phyloP scores from a whole-genome alignment of 2,888 invertebrate genomes.

The Polymixis lichenea region DNA sequence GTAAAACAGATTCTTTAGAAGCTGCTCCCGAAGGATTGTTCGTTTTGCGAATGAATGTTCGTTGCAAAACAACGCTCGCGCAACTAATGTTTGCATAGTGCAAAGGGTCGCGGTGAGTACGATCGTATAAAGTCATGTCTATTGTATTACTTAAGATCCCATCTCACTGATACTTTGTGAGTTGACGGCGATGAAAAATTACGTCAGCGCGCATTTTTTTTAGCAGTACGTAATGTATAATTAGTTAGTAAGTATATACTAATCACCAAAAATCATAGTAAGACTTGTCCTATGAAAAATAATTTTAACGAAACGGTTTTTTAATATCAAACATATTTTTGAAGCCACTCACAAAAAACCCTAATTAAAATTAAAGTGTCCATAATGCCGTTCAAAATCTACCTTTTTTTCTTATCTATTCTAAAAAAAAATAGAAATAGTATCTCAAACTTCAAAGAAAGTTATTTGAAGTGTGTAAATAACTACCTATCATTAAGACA shows the following conservation, averaged over 20 bases:
- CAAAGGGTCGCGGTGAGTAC: neutral
- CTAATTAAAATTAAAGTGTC: neutral
- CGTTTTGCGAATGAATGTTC: neutral
- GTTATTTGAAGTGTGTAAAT: constrained; percentile 2
- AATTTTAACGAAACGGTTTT: neutral
- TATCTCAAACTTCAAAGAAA: neutral
- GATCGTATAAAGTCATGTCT: neutral
- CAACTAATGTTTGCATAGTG: neutral
- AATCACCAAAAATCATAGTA: neutral
- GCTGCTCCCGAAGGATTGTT: neutral
- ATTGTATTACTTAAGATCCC: neutral
- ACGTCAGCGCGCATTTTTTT: constrained; percentile 1
- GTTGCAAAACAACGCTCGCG: neutral
- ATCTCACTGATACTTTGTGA: neutral
- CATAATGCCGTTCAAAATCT: neutral
- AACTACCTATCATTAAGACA: neutral
- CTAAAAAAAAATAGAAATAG: constrained; percentile 1
- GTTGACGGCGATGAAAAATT: neutral
- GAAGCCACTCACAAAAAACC: neutral
- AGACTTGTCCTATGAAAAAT: neutral
- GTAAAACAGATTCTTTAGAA: neutral
- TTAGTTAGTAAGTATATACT: neutral
- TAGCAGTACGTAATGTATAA: neutral
- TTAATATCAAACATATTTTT: neutral
- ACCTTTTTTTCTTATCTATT: neutral